Evolutionary conservation across 2,888 invertebrate species (phyloP).

Genomic region (Aplocera efformata): DNA sequence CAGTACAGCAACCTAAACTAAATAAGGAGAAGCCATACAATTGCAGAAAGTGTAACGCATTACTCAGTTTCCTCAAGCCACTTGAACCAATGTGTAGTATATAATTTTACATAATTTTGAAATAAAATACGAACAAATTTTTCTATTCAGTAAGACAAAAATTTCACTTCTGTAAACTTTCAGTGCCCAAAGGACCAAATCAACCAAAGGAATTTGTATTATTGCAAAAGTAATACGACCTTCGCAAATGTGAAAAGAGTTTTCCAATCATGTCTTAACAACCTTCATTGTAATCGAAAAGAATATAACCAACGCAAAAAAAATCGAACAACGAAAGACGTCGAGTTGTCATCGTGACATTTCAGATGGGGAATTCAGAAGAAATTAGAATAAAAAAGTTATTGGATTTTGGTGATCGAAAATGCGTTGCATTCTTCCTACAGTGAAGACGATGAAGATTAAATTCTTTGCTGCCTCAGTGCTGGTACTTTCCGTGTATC

Average conservation of each 20-base stretch:
- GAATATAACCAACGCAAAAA: neutral
- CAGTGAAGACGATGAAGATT: slow-evolving; percentile 6
- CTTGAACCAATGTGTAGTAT: neutral
- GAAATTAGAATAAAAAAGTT: neutral
- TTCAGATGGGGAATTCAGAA: slow-evolving; percentile 1
- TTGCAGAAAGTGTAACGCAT: slow-evolving; percentile 6
- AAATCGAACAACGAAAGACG: neutral
- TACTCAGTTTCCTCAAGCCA: slow-evolving; percentile 4
- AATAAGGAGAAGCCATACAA: slow-evolving; percentile 11
- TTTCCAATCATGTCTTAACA: neutral
- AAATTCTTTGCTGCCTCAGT: slow-evolving; percentile 5
- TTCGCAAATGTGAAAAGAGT: neutral
- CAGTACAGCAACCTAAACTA: no score
- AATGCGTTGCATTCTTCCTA: slow-evolving; percentile 9
- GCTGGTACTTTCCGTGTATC: slow-evolving; percentile 7
- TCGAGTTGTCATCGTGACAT: slow-evolving; percentile 5
- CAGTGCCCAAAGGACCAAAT: neutral
- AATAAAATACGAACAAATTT: no score
- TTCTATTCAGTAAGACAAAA: no score
- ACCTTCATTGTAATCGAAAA: slow-evolving; percentile 5
- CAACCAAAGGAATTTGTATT: neutral
- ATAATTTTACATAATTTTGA: no score
- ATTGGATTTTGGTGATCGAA: neutral
- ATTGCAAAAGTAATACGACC: neutral
- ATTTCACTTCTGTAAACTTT: no score